Evolutionary conservation across 2,888 invertebrate species (phyloP), one percentile per base, ranked within the genome.

Genomic region (Lasius fuliginosus): DNA sequence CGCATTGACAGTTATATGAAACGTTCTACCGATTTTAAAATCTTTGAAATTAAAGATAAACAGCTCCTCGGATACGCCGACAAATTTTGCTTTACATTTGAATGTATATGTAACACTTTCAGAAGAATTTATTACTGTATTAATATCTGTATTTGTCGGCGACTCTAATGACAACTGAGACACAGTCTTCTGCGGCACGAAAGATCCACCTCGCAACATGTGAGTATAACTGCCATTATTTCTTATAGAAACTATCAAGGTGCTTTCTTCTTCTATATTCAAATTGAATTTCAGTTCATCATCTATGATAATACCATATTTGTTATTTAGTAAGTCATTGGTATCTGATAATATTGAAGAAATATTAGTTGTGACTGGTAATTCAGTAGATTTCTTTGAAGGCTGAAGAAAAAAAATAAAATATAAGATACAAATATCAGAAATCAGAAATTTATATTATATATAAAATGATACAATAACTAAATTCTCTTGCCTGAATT

Each of bases 31-130:
- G 40, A 97, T 95, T 93, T 96, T 96, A 92, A 97, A 97, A 42
- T 95, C 95, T 92, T 95, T 95, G 92, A 97, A 97, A 67, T 95
- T 92, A 87, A 97, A 96, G 33, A 96, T 94, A 71, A 97, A 94
- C 56, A 96, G 93, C 95, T 97, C 97, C 86, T 95, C 96, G 15
- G 96, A 96, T 65, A 92, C 93, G 2, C 97, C 97, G 82, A 96
- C 95, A 93, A 96, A 96, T 94, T 96, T 96, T 9, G 96, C 96
- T 53, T 91, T 93, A 88, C 97, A 97, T 82, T 94, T 94, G 76
- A 97, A 95, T 56, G 92, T 94, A 74, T 96, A 95, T 33, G 91
- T 92, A 67, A 96, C 90, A 46, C 94, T 94, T 86, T 95, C 93
- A 3, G 93, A 93, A 0, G 96, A 95, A 74, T 93, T 90, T 68